Evolutionary conservation across 2,113 vertebrate genomes (phyloP).

Genomic region (Brachyhypopomus gauderio): DNA sequence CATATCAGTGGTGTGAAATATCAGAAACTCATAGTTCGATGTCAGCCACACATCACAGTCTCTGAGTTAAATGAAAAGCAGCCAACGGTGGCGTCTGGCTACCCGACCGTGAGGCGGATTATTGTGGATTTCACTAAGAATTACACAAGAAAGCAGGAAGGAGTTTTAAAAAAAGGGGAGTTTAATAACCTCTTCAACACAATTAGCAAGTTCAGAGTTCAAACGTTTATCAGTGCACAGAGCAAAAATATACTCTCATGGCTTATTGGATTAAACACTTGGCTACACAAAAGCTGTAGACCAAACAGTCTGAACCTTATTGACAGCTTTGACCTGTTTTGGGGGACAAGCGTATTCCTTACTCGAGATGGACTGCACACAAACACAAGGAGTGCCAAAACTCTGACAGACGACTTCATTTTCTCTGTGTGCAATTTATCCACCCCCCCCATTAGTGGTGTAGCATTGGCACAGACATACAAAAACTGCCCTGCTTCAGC

Average conservation of each 20-base stretch:
- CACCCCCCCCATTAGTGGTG: background rate
- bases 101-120: no score
- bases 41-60: background rate
- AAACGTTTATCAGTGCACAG: no score
- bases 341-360: background rate
- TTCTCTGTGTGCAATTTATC: background rate
- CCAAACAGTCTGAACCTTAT: background rate
- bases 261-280: background rate
- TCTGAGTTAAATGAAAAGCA: background rate
- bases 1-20: no score
- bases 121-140: background rate
- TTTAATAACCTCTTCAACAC: no score
- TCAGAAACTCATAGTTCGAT: background rate
- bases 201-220: no score
- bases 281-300: background rate
- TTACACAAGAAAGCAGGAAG: background rate
- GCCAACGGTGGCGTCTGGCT: background rate
- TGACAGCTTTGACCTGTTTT: background rate
- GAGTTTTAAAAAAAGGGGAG: background rate
- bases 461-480: background rate
- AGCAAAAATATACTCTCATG: background rate
- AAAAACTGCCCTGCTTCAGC: background rate
- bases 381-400: background rate
- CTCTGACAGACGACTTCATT: background rate
- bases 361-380: no score